Conservation (phyloP, 2,888 invertebrate genomes). For the Papilio protenor region DNA sequence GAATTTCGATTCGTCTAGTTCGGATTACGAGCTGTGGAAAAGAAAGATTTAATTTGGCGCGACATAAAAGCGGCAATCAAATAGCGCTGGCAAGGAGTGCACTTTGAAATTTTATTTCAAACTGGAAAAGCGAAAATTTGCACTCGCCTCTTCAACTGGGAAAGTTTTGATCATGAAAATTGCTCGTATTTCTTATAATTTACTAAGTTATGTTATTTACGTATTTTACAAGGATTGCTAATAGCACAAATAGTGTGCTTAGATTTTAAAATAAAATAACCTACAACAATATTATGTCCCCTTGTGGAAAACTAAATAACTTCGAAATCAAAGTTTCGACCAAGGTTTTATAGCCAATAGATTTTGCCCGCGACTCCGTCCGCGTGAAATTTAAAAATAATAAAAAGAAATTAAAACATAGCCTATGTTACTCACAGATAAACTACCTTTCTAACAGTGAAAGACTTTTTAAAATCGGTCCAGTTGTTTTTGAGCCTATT, state of each 20-base stretch:
- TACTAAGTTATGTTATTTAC: background rate
- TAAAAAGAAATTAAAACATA: no score
- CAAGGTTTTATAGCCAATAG: no score
- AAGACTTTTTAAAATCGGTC: no score
- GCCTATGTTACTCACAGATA: no score
- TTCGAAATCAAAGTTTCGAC: no score
- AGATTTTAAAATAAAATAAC: no score
- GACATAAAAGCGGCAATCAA: conserved; percentile 40
- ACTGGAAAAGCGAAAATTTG: conserved; percentile 20
- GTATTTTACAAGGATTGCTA: background rate
- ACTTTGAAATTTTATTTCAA: conserved; percentile 37
- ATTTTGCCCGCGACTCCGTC: no score
- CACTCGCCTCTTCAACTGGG: background rate
- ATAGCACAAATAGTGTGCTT: background rate
- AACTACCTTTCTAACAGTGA: no score
- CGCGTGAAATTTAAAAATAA: no score
- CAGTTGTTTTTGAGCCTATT: no score
- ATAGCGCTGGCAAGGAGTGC: conserved; percentile 31
- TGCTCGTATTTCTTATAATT: background rate
- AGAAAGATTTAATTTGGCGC: conserved; percentile 39
- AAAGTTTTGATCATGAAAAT: conserved; percentile 14
- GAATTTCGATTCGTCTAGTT: conserved; percentile 24
- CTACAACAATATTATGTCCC: no score
- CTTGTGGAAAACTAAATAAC: no score
- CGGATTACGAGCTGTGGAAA: conserved; percentile 22